phyloP scores from a whole-genome alignment of 2,113 vertebrate genomes.

The Sinocyclocheilus anshuiensis region DNA sequence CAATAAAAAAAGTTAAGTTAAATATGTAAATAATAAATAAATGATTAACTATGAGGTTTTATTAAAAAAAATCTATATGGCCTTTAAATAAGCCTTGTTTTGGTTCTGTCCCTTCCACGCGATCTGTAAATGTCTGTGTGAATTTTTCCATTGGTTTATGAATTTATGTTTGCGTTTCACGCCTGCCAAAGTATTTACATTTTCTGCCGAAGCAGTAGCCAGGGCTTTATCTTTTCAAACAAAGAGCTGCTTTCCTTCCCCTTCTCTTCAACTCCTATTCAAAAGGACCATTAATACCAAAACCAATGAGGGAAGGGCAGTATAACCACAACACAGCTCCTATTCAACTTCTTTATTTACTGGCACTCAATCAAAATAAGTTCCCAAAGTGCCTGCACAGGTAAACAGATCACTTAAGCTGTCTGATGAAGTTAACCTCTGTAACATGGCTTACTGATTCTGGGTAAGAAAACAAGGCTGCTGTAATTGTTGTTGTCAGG shows the following conservation, averaged over 20 bases:
- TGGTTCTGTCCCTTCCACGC: background rate
- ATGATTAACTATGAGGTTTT: background rate
- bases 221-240: conserved; percentile 71
- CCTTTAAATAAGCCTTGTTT: background rate
- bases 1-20: background rate
- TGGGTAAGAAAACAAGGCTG: conserved; percentile 16
- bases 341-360: conserved; percentile 77
- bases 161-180: conserved; percentile 48
- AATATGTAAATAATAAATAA: background rate
- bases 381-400: conserved; percentile 61
- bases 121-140: conserved; percentile 38
- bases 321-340: conserved; percentile 68
- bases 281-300: conserved; percentile 68
- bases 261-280: conserved; percentile 69
- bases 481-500: background rate
- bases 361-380: conserved; percentile 71
- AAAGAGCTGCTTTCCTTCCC: conserved; percentile 79
- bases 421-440: background rate
- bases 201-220: conserved; percentile 52
- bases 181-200: conserved; percentile 48
- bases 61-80: background rate
- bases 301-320: conserved; percentile 66
- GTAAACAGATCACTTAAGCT: conserved; percentile 48
- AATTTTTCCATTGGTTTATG: conserved; percentile 35
- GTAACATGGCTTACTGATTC: conserved; percentile 6